Base-by-base conservation (phyloP, 2,797 vertebrate species). In the Danio jaintianensis region DNA sequence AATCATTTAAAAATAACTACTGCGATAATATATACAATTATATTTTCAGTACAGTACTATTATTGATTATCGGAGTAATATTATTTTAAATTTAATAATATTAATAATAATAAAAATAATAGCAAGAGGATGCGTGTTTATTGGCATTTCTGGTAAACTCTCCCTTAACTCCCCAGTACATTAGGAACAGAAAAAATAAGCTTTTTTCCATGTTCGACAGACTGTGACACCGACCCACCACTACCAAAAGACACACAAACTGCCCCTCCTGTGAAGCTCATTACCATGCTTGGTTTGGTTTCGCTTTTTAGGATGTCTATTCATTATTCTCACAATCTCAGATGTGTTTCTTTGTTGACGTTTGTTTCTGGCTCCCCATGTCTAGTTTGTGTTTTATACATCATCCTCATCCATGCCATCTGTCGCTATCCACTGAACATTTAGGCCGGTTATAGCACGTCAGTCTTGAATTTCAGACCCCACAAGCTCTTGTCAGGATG, bases 201-300 rank as follows among this genome's bases (percentile, higher is more conserved):
- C 2, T 50, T 64, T 76, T 70, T 48, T 66, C 43, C 20, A 40
- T 53, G 48, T 75, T 79, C 13, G 13, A 20, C 63, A 48, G 77
- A 70, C 50, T 76, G 77, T 64, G 36, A 70, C 18, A 71, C 0
- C 1, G 56, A 15, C 5, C 20, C 56, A 38, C 13, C 47, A 38
- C 20, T 52, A 61, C 36, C 43, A 68, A 36, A 64, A 70, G 18
- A 40, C 47, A 45, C 16, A 42, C 13, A 74, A 48, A 16, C 11
- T 47, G 66, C 5, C 56, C 47, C 58, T 77, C 42, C 58, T 68
- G 53, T 66, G 18, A 50, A 77, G 67, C 47, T 75, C 47, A 78
- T 78, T 75, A 55, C 40, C 43, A 82, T 58, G 59, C 58, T 66
- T 78, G 72, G 63, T 61, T 81, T 67, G 43, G 36, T 79, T 56